Evolutionary conservation across 2,113 vertebrate genomes (phyloP).

Genomic region (Galbula dea): DNA sequence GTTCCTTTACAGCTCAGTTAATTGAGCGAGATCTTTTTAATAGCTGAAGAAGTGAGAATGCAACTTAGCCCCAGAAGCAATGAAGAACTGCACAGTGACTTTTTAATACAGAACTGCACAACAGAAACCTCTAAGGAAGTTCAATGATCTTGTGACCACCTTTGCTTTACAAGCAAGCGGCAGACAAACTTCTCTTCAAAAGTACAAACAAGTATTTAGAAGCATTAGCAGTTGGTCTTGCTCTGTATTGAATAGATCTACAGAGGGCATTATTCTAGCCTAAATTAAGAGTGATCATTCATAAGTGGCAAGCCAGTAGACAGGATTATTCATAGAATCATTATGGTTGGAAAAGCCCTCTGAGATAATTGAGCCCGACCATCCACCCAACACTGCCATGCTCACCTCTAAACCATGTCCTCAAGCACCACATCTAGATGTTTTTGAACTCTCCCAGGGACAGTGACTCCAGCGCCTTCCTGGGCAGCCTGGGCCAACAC

Average conservation of each 20-base stretch:
- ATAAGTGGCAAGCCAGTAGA: not conserved
- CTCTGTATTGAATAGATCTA: not conserved
- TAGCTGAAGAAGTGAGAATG: not conserved
- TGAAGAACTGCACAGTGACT: not conserved
- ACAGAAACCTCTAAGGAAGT: not conserved
- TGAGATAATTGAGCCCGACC: no score
- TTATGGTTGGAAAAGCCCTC: no score
- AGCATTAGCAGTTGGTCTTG: not conserved
- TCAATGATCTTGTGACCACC: not conserved
- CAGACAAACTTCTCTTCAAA: not conserved
- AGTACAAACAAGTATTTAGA: not conserved
- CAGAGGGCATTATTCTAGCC: not conserved
- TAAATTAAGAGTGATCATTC: not conserved
- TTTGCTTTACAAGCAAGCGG: not conserved
- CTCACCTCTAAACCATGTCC: no score
- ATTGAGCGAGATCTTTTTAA: not conserved
- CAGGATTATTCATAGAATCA: no score
- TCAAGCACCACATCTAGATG: no score
- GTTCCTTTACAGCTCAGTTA: not conserved
- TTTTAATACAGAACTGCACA: not conserved
- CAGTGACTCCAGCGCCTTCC: no score
- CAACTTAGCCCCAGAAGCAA: not conserved
- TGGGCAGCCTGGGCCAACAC: no score
- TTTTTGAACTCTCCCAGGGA: no score
- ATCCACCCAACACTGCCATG: no score